Percentiles rank a stretch among this genome's conserved stretches.
Evolutionary conservation across 2,888 invertebrate species (phyloP).

Genomic region (Eristalinus aeneus): DNA sequence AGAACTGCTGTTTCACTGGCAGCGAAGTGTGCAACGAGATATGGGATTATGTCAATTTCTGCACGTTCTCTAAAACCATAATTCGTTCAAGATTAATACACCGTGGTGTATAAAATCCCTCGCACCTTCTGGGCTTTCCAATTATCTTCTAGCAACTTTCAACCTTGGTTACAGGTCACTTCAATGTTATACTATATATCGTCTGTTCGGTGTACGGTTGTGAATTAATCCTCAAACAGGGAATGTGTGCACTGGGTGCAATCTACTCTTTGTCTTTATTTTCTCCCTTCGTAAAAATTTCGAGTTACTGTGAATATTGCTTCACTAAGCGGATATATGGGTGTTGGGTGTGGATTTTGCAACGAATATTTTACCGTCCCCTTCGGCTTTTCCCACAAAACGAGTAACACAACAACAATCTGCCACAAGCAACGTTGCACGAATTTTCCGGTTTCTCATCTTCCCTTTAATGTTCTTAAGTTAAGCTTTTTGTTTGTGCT

Average conservation of each 20-base stretch:
- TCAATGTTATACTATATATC: constrained; percentile 35
- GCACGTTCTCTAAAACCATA: constrained; percentile 41
- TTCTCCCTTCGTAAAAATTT: constrained; percentile 23
- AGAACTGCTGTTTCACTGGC: background rate
- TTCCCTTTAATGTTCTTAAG: background rate
- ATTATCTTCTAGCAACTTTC: constrained; percentile 53
- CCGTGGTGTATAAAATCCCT: constrained; percentile 42
- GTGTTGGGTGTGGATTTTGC: constrained; percentile 36
- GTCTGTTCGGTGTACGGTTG: constrained; percentile 46
- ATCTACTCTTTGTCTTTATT: constrained; percentile 8
- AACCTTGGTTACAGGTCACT: constrained; percentile 56
- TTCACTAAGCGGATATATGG: constrained; percentile 62
- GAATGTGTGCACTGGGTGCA: constrained; percentile 33
- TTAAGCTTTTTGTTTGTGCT: constrained; percentile 36
- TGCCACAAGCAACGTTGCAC: background rate
- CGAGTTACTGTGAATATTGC: constrained; percentile 57
- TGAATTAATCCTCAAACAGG: constrained; percentile 31
- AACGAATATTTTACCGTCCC: constrained; percentile 48
- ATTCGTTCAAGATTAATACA: constrained; percentile 62
- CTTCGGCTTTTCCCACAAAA: constrained; percentile 42
- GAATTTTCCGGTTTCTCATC: constrained; percentile 5
- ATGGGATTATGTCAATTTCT: constrained; percentile 54
- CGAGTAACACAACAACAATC: background rate
- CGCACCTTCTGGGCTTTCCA: constrained; percentile 7
- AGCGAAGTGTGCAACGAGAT: constrained; percentile 47